Evolutionary conservation across 2,888 invertebrate species (phyloP), one percentile per base, ranked within the genome.

Genomic region (Anagyrus pseudococci): DNA sequence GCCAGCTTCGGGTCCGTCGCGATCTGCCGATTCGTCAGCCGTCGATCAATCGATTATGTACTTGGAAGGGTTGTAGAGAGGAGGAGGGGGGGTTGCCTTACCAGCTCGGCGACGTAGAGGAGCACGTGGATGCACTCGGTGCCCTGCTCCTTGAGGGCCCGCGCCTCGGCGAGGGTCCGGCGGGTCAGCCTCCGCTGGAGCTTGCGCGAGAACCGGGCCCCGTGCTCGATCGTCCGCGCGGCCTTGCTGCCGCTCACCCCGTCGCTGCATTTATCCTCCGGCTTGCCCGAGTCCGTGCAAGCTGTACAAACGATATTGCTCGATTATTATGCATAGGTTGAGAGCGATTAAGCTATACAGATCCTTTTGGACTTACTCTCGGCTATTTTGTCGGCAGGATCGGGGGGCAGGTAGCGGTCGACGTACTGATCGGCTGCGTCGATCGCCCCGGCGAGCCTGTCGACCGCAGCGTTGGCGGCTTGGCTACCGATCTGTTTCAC

Each of bases 381-480:
- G 66, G 81, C 80, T 61, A 84, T 84, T 78, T 88, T 88, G 75
- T 88, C 88, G 41, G 85, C 82, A 1, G 78, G 75, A 76, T 88
- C 89, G 8, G 87, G 86, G 23, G 92, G 91, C 69, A 93, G 83
- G 79, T 90, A 92, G 80, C 87, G 91, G 82, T 93, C 93, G 49
- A 93, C 89, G 75, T 92, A 92, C 75, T 88, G 88, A 75, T 93
- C 93, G 23, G 92, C 93, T 20, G 88, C 89, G 70, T 88, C 85
- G 48, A 93, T 83, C 3, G 91, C 93, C 15, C 88, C 88, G 76
- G 92, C 92, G 25, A 93, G 81, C 4, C 86, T 89, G 60, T 89
- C 87, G 0, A 89, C 92, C 0, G 93, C 93, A 69, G 85, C 90
- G 1, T 85, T 85, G 0, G 92, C 90, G 49, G 92, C 86, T 56